Percentiles rank a stretch among this genome's conserved stretches.
These are phyloP conservation scores for Fratercula arctica DNA, from an alignment of 2,797 vertebrate genomes.

Conservation along the genomic window DNA sequence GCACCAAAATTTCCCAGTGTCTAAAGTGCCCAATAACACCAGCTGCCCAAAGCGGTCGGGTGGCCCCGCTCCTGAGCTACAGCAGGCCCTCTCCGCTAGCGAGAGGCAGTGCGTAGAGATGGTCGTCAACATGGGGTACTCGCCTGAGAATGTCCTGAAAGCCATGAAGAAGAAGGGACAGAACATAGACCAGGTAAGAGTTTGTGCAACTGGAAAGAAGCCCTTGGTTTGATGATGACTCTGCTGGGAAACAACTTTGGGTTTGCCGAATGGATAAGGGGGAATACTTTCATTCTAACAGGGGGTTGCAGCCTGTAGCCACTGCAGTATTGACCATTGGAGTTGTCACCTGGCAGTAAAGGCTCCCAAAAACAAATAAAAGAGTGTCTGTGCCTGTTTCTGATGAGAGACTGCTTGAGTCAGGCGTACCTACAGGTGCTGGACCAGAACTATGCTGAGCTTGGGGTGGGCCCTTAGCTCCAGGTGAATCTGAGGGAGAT, in stretches of 20 bases:
- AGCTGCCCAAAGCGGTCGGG: not conserved
- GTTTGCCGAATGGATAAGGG: not conserved
- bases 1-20: conserved; percentile 69
- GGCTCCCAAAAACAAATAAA: not conserved
- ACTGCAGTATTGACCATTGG: not conserved
- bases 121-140: conserved; percentile 94
- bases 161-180: conserved; percentile 97
- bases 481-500: fast-evolving
- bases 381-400: not conserved
- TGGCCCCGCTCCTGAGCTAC: conserved; percentile 35
- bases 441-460: fast-evolving
- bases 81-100: conserved; percentile 85
- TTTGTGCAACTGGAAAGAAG: not conserved
- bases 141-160: conserved; percentile 89
- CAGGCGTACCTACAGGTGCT: not conserved
- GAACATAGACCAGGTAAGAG: conserved; percentile 92
- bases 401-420: not conserved
- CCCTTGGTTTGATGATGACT: not conserved
- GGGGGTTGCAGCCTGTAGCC: not conserved
- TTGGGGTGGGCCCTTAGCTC: not conserved
- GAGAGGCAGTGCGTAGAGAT: conserved; percentile 92
- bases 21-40: conserved; percentile 77
- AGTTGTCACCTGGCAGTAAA: not conserved
- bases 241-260: not conserved
- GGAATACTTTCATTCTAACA: not conserved